phyloP scores from a whole-genome alignment of 2,888 invertebrate species.

The Spatulosminthurus flaviceps region DNA sequence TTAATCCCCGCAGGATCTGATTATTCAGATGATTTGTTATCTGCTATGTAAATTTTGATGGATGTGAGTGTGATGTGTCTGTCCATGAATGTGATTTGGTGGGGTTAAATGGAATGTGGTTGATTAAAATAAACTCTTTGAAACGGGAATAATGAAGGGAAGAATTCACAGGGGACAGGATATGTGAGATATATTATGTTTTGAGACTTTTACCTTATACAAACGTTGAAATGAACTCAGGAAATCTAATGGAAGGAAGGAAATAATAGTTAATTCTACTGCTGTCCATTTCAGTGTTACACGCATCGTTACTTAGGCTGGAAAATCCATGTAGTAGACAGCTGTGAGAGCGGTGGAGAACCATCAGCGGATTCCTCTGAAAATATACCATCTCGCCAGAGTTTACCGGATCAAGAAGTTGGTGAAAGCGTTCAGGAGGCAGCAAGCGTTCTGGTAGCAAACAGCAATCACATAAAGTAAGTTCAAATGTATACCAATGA shows the following conservation, averaged over 20 bases:
- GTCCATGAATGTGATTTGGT: too few relatives aligned
- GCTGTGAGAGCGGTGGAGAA: constrained; percentile 72
- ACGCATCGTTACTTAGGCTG: constrained; percentile 93
- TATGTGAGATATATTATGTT: background rate
- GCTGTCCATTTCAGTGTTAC: constrained; percentile 67
- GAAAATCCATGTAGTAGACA: constrained; percentile 91
- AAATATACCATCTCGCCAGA: constrained; percentile 20
- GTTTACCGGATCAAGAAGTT: constrained; percentile 50
- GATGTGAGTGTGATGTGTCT: too few relatives aligned
- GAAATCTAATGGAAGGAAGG: constrained; percentile 32
- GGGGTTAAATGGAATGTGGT: too few relatives aligned
- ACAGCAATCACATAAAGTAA: constrained; percentile 49
- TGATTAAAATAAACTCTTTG: background rate
- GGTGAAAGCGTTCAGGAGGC: constrained; percentile 51
- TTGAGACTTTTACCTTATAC: too few relatives aligned
- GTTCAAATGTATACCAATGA: background rate
- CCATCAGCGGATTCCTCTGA: constrained; percentile 67
- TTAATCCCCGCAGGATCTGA: too few relatives aligned
- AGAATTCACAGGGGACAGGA: background rate
- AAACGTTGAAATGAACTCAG: constrained; percentile 15
- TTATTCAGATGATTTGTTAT: too few relatives aligned
- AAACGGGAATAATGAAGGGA: background rate
- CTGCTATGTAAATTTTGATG: too few relatives aligned
- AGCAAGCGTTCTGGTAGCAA: constrained; percentile 39
- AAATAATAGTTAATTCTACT: constrained; percentile 36